These are phyloP conservation scores for Amphipoea oculea DNA, from an alignment of 2,888 invertebrate species.

Conservation along the genomic window DNA sequence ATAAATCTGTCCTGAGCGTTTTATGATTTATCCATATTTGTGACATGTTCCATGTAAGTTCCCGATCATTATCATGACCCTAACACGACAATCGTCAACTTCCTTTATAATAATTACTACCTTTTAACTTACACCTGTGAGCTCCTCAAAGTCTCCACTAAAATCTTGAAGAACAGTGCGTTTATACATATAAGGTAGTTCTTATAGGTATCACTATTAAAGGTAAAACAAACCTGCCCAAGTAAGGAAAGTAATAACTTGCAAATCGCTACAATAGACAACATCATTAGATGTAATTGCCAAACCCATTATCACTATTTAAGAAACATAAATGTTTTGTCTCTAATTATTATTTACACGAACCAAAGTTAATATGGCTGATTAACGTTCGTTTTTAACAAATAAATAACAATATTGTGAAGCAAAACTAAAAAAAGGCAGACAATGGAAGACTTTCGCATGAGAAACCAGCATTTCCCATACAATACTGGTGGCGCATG, in stretches of 20 bases:
- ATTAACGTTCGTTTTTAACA: conserved; percentile 58
- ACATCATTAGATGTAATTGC: conserved; percentile 8
- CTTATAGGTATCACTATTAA: not conserved
- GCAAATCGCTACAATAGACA: conserved; percentile 12
- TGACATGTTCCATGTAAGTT: conserved; percentile 35
- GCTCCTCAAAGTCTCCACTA: not conserved
- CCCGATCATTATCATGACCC: conserved; percentile 6
- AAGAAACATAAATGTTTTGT: conserved; percentile 22
- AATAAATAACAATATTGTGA: conserved; percentile 68
- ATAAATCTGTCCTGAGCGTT: conserved; percentile 62
- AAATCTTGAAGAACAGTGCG: not conserved
- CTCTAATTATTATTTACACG: conserved; percentile 15
- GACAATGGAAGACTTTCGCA: conserved; percentile 85
- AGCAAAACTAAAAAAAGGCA: conserved; percentile 66
- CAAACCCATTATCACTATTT: conserved; percentile 31
- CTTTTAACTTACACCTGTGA: not conserved
- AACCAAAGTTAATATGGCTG: conserved; percentile 24
- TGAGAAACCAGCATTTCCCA: conserved; percentile 87
- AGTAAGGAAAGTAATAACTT: conserved; percentile 18
- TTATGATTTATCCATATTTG: conserved; percentile 61
- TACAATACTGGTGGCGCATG: conserved; percentile 79
- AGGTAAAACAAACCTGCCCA: not conserved
- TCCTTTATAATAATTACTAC: conserved; percentile 1
- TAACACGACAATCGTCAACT: conserved; percentile 7
- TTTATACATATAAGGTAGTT: not conserved